Evolutionary conservation across 2,888 invertebrate species (phyloP), one percentile per base, ranked within the genome.

Genomic region (Hypercompe scribonia): DNA sequence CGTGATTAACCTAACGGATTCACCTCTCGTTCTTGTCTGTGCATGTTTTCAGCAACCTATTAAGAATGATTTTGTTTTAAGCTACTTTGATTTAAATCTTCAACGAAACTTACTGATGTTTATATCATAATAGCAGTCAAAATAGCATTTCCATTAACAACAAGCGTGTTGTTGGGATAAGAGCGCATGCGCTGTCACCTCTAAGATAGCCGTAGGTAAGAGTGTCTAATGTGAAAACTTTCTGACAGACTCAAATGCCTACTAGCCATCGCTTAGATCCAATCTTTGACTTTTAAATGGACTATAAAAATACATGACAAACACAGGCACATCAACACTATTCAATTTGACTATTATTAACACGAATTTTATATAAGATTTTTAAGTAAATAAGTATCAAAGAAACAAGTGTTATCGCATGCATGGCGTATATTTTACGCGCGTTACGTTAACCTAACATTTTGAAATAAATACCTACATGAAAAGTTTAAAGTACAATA

Each of bases 181-280:
- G 71, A 42, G 81, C 91, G 91, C 90, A 90, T 89, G 91, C 90
- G 90, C 81, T 74, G 73, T 79, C 78, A 73, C 72, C 75, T 81
- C 81, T 84, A 84, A 84, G 78, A 81, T 81, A 85, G 79, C 84
- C 82, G 85, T 84, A 86, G 87, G 86, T 86, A 88, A 87, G 87
- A 89, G 90, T 91, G 90, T 86, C 89, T 86, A 89, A 91, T 91
- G 91, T 90, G 90, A 87, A 91, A 91, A 91, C 86, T 91, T 91
- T 87, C 86, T 87, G 88, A 86, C 83, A 84, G 84, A 87, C 86
- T 88, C 87, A 86, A 85, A 88, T 82, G 86, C 83, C 11, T 78
- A 78, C 79, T 84, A 86, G 86, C 86, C 81, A 78, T 75, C 84
- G 87, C 85, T 88, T 81, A 84, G 84, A 88, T 84, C 81, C 83